These are phyloP conservation scores for Botrylloides violaceus DNA, from an alignment of 23 tunicate genomes.

Conservation along the genomic window DNA sequence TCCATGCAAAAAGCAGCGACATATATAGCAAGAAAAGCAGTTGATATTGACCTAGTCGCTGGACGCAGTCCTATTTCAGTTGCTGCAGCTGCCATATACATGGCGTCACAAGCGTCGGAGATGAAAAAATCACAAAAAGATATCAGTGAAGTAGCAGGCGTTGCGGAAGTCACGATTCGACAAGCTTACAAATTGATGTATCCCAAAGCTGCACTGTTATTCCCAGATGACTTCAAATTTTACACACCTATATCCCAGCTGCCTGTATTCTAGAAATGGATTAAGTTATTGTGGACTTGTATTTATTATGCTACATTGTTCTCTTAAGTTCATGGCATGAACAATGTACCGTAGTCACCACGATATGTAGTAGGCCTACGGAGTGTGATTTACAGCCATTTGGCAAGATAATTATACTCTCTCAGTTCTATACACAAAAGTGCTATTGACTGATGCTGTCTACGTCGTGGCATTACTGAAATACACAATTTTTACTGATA, in stretches of 20 bases:
- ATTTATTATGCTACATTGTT: too few relatives aligned
- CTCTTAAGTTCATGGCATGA: too few relatives aligned
- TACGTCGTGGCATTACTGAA: too few relatives aligned
- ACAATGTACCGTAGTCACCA: too few relatives aligned
- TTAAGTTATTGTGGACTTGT: too few relatives aligned
- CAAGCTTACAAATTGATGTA: constrained; percentile 88
- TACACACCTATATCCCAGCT: constrained; percentile 55
- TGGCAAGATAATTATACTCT: too few relatives aligned
- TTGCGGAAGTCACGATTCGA: constrained; percentile 98
- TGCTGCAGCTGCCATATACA: constrained; percentile 98
- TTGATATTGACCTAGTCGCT: constrained; percentile 81
- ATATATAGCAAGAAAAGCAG: constrained; percentile 79
- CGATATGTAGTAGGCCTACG: too few relatives aligned
- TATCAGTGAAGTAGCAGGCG: constrained; percentile 98
- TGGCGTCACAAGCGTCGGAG: constrained; percentile 97
- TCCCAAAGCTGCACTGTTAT: constrained; percentile 71
- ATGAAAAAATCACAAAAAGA: constrained; percentile 85
- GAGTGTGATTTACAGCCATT: too few relatives aligned
- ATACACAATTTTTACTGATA: too few relatives aligned
- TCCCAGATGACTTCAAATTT: constrained; percentile 80
- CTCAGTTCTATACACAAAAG: too few relatives aligned
- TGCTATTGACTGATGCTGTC: too few relatives aligned
- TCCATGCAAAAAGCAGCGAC: constrained; percentile 83
- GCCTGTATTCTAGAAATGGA: constrained; percentile 71
- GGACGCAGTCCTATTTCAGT: constrained; percentile 95